These are phyloP conservation scores for Dermochelys coriacea DNA, from an alignment of 2,797 vertebrate genomes.

Conservation along the genomic window DNA sequence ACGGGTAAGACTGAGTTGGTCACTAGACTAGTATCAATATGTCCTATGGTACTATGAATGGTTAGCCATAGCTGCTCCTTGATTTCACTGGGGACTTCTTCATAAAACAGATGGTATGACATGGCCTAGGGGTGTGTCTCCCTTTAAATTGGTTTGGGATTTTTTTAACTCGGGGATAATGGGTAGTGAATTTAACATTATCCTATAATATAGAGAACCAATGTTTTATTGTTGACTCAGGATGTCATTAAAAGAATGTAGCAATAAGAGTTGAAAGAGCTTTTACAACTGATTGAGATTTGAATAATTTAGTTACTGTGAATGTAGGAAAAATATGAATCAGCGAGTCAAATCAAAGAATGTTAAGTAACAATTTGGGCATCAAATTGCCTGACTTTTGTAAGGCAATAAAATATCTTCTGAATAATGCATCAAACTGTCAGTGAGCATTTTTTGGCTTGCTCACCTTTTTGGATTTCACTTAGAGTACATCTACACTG, in stretches of 20 bases:
- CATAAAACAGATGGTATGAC: rapidly evolving
- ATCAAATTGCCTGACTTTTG: background rate
- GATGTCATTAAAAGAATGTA: background rate
- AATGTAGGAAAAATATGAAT: background rate
- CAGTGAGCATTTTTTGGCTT: background rate
- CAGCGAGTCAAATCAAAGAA: background rate
- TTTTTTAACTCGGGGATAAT: background rate
- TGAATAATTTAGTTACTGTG: background rate
- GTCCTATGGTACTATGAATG: rapidly evolving
- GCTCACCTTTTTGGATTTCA: background rate
- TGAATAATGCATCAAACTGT: background rate
- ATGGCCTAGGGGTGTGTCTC: background rate
- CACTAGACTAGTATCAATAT: background rate
- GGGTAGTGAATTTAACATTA: background rate
- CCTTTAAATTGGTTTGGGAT: background rate
- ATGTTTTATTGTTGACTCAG: background rate
- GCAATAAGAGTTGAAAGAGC: background rate
- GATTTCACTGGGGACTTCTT: background rate
- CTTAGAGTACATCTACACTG: background rate
- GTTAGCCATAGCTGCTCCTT: background rate
- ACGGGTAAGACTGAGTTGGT: background rate
- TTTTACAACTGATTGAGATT: background rate
- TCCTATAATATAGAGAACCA: background rate
- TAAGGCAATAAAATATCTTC: background rate
- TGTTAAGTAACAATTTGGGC: background rate